These are phyloP conservation scores for Sepioteuthis lessoniana DNA, from an alignment of 2,888 invertebrate genomes.

Conservation along the genomic window DNA sequence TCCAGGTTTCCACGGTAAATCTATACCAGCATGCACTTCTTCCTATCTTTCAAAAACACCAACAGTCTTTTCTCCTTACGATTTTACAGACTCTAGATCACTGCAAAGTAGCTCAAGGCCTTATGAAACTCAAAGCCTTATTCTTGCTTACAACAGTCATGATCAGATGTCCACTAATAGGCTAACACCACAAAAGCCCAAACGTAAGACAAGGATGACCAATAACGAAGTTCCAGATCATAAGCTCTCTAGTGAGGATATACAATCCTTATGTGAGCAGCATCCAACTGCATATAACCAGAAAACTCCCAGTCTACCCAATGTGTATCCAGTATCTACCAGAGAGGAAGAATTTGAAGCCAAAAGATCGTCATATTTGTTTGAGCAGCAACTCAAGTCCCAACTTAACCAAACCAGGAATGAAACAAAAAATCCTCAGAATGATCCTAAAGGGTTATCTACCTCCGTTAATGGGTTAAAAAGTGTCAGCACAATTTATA, in stretches of 20 bases:
- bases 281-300: background rate
- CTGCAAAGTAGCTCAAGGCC: background rate
- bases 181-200: background rate
- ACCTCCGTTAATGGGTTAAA: background rate
- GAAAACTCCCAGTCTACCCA: constrained; percentile 4
- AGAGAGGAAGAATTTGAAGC: background rate
- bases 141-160: background rate
- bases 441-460: background rate
- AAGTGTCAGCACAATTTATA: background rate
- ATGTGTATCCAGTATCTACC: background rate
- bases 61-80: background rate
- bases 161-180: background rate
- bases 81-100: background rate
- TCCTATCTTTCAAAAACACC: background rate
- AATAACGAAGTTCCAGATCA: background rate
- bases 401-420: background rate
- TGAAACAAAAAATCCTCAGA: background rate
- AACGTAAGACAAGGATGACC: background rate
- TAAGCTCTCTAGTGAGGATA: background rate
- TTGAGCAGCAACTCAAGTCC: background rate
- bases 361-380: background rate
- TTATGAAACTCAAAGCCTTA: background rate
- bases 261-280: background rate
- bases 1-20: background rate
- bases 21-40: background rate